A percentile compares a stretch with the other conserved stretches of the same genome.
Conservation (phyloP, 2,113 vertebrate species). For the Ptychochromis oligacanthus region DNA sequence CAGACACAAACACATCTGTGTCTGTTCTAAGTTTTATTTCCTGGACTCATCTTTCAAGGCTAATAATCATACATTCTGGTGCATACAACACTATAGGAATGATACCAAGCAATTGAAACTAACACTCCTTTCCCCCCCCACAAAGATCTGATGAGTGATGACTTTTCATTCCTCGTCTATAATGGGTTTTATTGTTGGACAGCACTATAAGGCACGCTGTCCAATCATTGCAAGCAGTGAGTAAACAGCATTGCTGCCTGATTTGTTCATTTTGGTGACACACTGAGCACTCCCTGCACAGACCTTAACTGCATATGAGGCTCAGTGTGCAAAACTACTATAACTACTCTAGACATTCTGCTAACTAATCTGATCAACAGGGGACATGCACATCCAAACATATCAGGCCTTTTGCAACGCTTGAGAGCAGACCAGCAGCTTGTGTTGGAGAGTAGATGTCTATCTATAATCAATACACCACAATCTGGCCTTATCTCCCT, state of each 20-base stretch:
- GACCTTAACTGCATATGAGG: slow-evolving; percentile 30
- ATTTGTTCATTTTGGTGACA: slow-evolving; percentile 19
- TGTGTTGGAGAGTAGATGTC: slow-evolving; percentile 69
- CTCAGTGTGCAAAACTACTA: slow-evolving; percentile 3
- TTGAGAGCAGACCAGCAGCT: slow-evolving; percentile 49
- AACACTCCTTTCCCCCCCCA: not conserved
- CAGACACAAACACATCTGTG: not conserved
- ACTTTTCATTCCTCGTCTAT: not conserved
- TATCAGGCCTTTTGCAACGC: slow-evolving; percentile 46
- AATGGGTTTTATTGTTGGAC: slow-evolving; percentile 4
- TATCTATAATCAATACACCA: slow-evolving; percentile 77
- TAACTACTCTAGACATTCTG: slow-evolving; percentile 37
- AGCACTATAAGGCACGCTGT: not conserved
- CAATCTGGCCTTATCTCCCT: slow-evolving; percentile 73
- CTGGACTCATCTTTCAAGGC: not conserved
- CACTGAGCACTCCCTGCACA: not conserved
- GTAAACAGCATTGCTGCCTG: slow-evolving; percentile 7
- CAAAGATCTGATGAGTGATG: not conserved
- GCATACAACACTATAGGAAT: slow-evolving; percentile 14
- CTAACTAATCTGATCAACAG: slow-evolving; percentile 56
- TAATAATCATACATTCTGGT: not conserved
- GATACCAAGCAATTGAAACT: not conserved
- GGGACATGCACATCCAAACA: slow-evolving; percentile 48
- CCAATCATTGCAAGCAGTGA: not conserved
- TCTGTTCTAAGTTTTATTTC: slow-evolving; percentile 3